Evolutionary conservation across 2,797 vertebrate species (phyloP), one percentile per base, ranked within the genome.

Genomic region (Euphonia xanthogaster): DNA sequence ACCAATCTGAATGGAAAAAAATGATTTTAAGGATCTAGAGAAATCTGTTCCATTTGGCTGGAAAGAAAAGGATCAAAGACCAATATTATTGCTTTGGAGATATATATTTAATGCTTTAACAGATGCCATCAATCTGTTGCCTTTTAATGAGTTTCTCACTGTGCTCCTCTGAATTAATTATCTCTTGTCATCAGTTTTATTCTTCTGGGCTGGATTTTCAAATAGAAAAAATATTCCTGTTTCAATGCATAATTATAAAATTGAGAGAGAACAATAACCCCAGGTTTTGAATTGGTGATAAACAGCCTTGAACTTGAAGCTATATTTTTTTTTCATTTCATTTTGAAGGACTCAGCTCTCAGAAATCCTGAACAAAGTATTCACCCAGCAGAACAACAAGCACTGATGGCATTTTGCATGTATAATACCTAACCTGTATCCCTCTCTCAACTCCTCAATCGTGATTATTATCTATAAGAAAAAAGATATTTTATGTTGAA

Each of bases 61-160:
- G 60, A 51, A 87, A 65, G 25, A 63, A 81, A 66, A 70, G 51
- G 42, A 91, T 85, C 62, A 80, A 86, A 90, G 70, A 75, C 31
- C 71, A 78, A 44, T 37, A 75, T 39, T 76, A 79, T 55, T 91
- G 50, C 71, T 96, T 95, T 72, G 57, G 70, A 79, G 40, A 68
- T 63, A 62, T 86, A 66, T 80, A 60, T 95, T 93, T 92, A 96
- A 79, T 11, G 4, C 45, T 95, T 88, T 75, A 95, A 93, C 86
- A 94, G 86, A 94, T 93, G 84, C 57, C 77, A 94, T 88, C 93
- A 85, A 44, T 94, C 89, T 94, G 76, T 58, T 96, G 65, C 57
- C 27, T 91, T 80, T 94, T 95, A 96, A 94, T 94, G 89, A 95
- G 68, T 68, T 93, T 85, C 60, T 82, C 14, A 62, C 45, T 60